A percentile compares a stretch with the other conserved stretches of the same genome.
phyloP scores from a whole-genome alignment of 2,888 invertebrate species.

The Trichogramma evanescens region DNA sequence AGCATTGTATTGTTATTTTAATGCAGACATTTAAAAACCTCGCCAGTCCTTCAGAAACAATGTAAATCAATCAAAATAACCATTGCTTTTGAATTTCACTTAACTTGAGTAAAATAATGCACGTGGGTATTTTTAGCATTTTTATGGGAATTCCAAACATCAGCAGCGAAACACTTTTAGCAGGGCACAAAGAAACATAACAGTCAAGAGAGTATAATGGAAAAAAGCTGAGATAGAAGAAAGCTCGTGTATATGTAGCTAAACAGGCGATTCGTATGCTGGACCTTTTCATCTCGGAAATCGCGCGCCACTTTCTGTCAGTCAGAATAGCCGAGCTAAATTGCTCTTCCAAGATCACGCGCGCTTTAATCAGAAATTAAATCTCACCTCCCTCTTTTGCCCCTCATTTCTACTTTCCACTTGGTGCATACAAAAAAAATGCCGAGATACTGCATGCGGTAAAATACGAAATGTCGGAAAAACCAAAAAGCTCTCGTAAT shows the following conservation, averaged over 20 bases:
- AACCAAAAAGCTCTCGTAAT: too few relatives aligned
- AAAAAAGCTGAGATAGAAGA: not conserved
- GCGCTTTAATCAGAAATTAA: constrained; percentile 44
- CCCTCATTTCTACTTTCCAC: not conserved
- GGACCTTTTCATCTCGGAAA: constrained; percentile 43
- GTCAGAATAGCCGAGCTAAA: constrained; percentile 43
- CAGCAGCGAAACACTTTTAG: not conserved
- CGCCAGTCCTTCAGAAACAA: too few relatives aligned
- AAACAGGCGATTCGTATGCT: constrained; percentile 45
- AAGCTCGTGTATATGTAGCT: constrained; percentile 22
- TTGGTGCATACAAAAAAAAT: not conserved
- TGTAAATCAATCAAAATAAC: too few relatives aligned
- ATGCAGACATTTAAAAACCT: too few relatives aligned
- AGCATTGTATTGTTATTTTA: too few relatives aligned
- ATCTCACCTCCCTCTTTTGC: constrained; percentile 37
- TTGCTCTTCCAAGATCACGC: constrained; percentile 24
- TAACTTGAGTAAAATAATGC: too few relatives aligned
- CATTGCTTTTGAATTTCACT: too few relatives aligned
- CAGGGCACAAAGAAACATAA: not conserved
- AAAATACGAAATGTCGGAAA: too few relatives aligned
- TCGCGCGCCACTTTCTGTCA: constrained; percentile 43
- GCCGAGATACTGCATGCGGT: not conserved
- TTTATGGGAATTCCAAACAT: too few relatives aligned
- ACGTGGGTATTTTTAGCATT: too few relatives aligned
- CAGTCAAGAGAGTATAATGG: not conserved